Conservation (phyloP, 2,113 vertebrate species). For the Sinosuthora webbiana region DNA sequence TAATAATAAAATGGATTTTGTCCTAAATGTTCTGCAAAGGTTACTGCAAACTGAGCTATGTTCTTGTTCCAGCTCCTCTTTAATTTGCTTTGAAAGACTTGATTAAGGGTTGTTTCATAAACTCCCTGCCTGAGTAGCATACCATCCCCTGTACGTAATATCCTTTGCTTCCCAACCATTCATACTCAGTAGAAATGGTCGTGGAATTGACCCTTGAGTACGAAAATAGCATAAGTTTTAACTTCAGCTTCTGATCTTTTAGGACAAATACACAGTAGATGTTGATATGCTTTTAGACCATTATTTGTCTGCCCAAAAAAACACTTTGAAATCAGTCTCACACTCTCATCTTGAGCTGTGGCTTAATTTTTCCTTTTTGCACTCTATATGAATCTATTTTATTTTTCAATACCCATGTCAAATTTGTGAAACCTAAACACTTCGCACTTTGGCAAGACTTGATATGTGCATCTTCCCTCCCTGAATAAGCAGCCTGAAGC, state of each 20-base stretch:
- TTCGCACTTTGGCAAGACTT: background rate
- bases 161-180: constrained; percentile 36
- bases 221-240: constrained; percentile 40
- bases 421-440: background rate
- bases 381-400: background rate
- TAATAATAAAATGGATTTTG: background rate
- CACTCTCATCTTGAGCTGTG: background rate
- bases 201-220: constrained; percentile 19
- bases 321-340: background rate
- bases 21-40: background rate
- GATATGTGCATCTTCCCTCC: background rate
- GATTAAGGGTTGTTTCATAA: background rate
- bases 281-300: background rate
- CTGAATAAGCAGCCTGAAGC: background rate
- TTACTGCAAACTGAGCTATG: background rate
- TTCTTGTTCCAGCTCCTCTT: background rate
- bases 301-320: background rate
- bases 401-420: background rate
- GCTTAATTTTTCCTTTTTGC: background rate
- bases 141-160: constrained; percentile 10
- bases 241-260: constrained; percentile 22
- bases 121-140: background rate
- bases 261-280: constrained; percentile 10
- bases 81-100: background rate
- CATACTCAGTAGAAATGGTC: constrained; percentile 28